Evolutionary conservation across 2,888 invertebrate species (phyloP).

Genomic region (Lumbricus terrestris): DNA sequence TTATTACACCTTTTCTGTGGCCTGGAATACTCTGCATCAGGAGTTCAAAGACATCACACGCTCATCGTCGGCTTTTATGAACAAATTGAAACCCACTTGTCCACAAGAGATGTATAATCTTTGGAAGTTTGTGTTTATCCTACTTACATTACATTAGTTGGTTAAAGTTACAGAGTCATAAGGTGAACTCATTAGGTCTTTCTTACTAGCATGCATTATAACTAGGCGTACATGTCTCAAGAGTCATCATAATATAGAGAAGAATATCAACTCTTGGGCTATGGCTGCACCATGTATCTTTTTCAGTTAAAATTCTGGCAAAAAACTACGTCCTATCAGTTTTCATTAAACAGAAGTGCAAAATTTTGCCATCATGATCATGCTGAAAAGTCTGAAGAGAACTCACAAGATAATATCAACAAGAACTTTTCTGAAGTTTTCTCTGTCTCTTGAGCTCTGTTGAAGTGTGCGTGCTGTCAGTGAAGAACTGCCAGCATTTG

Average conservation of each 20-base stretch:
- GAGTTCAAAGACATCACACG: too few species aligned
- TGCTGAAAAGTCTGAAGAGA: neutral
- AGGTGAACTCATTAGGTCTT: neutral
- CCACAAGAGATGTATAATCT: too few species aligned
- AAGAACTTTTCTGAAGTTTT: conserved; percentile 77
- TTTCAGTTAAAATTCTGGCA: neutral
- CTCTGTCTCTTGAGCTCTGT: conserved; percentile 65
- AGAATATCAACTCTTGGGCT: neutral
- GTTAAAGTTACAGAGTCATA: neutral
- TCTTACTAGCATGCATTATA: neutral
- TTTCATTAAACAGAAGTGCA: too few species aligned
- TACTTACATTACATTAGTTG: neutral
- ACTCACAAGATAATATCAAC: conserved; percentile 71
- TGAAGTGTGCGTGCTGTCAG: conserved; percentile 28
- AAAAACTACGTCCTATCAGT: too few species aligned
- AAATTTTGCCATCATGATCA: neutral
- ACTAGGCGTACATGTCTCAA: neutral
- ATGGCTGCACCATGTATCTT: neutral
- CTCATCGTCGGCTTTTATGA: too few species aligned
- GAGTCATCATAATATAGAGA: neutral
- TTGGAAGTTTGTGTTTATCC: too few species aligned
- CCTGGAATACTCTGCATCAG: too few species aligned
- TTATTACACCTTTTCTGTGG: too few species aligned
- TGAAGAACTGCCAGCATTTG: neutral
- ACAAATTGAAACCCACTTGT: too few species aligned